Conservation (phyloP, 2,113 vertebrate genomes). For the Protobothrops flavoviridis region DNA sequence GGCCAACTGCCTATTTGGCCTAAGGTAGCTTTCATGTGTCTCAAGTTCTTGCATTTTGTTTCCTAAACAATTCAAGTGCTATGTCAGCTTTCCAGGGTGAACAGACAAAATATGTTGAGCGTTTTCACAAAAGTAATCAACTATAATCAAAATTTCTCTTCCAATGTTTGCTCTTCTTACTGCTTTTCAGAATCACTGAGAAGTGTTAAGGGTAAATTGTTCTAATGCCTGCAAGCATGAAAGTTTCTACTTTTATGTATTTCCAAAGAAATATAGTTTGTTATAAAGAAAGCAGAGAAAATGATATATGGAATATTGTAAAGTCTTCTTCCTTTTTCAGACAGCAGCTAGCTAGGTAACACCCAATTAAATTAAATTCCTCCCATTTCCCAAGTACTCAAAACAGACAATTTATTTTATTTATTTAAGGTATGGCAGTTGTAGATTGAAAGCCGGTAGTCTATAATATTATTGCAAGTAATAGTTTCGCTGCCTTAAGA, state of each 20-base stretch:
- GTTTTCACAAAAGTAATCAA: neutral
- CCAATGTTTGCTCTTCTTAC: neutral
- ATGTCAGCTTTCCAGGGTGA: neutral
- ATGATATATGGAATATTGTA: neutral
- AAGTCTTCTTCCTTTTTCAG: neutral
- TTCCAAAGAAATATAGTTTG: neutral
- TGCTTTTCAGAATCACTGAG: neutral
- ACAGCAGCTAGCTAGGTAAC: neutral
- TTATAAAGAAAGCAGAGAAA: neutral
- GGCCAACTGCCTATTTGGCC: neutral
- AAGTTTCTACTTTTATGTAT: neutral
- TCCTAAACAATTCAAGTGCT: neutral
- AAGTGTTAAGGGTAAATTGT: too few species aligned
- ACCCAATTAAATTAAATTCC: neutral
- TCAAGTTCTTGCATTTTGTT: neutral
- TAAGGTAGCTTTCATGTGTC: neutral
- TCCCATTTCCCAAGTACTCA: neutral
- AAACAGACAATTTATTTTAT: neutral
- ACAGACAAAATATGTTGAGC: neutral
- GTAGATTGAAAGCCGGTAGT: neutral
- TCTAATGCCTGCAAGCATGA: neutral
- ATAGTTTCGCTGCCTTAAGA: neutral
- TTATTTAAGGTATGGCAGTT: neutral
- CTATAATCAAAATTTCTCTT: neutral
- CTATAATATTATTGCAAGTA: too few species aligned